Conservation (phyloP, 2,888 invertebrate species). For the Acleris literana region DNA sequence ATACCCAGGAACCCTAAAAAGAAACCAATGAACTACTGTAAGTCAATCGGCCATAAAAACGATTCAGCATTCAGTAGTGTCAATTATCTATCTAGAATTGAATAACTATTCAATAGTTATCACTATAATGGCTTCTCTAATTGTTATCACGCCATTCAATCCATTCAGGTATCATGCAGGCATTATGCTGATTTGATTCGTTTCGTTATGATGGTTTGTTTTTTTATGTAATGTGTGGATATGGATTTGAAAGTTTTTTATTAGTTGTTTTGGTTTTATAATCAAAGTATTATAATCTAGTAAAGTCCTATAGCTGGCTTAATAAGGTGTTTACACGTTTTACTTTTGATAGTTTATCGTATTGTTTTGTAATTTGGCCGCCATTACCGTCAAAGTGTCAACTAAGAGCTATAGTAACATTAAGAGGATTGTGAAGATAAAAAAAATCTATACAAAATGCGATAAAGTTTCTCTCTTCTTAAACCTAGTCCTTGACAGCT, state of each 20-base stretch:
- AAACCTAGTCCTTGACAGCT: too few species aligned
- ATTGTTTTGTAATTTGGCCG: too few species aligned
- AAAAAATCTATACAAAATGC: too few species aligned
- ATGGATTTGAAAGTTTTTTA: not conserved
- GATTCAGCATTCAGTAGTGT: constrained; percentile 64
- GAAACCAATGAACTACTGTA: constrained; percentile 56
- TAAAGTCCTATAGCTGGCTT: too few species aligned
- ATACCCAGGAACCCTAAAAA: constrained; percentile 41
- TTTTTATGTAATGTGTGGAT: not conserved
- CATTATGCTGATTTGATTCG: not conserved
- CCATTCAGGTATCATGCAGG: not conserved
- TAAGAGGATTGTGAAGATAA: too few species aligned
- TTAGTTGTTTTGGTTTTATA: too few species aligned
- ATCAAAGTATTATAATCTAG: too few species aligned
- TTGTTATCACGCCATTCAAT: constrained; percentile 64
- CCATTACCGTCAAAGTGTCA: too few species aligned
- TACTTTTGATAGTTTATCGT: too few species aligned
- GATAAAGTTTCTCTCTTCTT: too few species aligned
- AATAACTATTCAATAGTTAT: constrained; percentile 50
- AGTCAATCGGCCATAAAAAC: constrained; percentile 68
- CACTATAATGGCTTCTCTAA: constrained; percentile 62
- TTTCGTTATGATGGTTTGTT: not conserved
- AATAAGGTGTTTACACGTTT: too few species aligned
- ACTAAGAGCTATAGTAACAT: too few species aligned
- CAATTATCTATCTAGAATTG: constrained; percentile 61